Conservation (phyloP, 2,797 vertebrate genomes). For the Varecia variegata region DNA sequence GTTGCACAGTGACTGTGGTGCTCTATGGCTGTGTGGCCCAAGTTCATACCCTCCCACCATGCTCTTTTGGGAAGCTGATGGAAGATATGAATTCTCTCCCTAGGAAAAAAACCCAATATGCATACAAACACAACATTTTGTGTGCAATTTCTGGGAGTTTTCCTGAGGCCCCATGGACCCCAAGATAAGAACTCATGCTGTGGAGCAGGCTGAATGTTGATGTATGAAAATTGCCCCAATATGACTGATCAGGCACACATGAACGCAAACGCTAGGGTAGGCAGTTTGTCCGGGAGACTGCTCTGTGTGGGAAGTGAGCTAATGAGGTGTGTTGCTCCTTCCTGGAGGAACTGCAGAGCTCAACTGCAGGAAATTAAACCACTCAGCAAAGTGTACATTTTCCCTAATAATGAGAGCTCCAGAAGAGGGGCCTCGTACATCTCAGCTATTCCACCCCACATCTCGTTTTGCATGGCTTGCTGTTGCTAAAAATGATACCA, state of each 20-base stretch:
- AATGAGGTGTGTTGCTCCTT: conserved; percentile 41
- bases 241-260: neutral
- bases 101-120: neutral
- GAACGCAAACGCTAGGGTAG: neutral
- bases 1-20: neutral
- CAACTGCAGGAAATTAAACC: conserved; percentile 32
- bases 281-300: neutral
- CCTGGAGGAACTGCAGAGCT: neutral
- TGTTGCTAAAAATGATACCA: conserved; percentile 61
- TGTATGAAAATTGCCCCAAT: neutral
- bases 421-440: neutral
- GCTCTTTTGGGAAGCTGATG: neutral
- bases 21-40: neutral
- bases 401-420: neutral
- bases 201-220: neutral
- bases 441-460: neutral
- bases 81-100: neutral
- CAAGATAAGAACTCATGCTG: neutral
- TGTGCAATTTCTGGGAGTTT: neutral
- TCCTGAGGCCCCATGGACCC: neutral
- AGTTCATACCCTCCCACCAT: neutral
- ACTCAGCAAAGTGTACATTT: neutral
- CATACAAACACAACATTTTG: neutral
- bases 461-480: conserved; percentile 41
- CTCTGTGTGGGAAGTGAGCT: neutral